Evolutionary conservation across 1,140 invertebrate species (phyloP).

Genomic region (Mamestra configurata): DNA sequence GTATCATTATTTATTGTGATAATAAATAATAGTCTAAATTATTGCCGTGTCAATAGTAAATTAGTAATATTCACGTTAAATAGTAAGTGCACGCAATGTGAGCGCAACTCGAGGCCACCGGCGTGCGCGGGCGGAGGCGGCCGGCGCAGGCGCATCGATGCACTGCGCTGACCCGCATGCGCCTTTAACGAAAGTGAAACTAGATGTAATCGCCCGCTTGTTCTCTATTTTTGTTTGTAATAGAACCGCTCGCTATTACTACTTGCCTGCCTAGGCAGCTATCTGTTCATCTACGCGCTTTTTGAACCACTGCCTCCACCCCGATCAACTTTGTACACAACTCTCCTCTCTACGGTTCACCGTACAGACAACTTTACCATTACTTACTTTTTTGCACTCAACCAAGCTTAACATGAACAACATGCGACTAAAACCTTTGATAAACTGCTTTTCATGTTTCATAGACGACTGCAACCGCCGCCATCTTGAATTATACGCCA

Average conservation of each 20-base stretch:
- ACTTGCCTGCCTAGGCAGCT: conserved; percentile 31
- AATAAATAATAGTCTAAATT: neutral
- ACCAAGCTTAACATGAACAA: neutral
- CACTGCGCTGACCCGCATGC: conserved; percentile 71
- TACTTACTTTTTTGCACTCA: conserved; percentile 6
- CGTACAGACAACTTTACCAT: neutral
- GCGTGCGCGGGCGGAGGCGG: conserved; percentile 46
- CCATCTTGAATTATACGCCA: conserved; percentile 56
- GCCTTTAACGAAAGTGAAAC: conserved; percentile 77
- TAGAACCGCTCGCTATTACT: conserved; percentile 53
- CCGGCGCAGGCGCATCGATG: conserved; percentile 59
- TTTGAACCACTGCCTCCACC: conserved; percentile 31
- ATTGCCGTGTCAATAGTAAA: conserved; percentile 33
- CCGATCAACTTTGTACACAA: neutral
- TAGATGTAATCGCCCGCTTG: conserved; percentile 62
- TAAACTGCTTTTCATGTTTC: conserved; percentile 2
- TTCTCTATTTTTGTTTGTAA: conserved; percentile 60
- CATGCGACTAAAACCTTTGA: conserved; percentile 13
- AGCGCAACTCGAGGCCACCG: conserved; percentile 50
- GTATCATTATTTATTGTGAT: neutral
- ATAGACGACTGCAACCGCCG: conserved; percentile 21
- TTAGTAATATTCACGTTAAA: conserved; percentile 41
- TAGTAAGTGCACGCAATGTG: conserved; percentile 45
- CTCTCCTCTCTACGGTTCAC: neutral
- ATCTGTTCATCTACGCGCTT: conserved; percentile 56